These are phyloP conservation scores for Pteruthius melanotis DNA, from an alignment of 2,113 vertebrate genomes.

Conservation along the genomic window DNA sequence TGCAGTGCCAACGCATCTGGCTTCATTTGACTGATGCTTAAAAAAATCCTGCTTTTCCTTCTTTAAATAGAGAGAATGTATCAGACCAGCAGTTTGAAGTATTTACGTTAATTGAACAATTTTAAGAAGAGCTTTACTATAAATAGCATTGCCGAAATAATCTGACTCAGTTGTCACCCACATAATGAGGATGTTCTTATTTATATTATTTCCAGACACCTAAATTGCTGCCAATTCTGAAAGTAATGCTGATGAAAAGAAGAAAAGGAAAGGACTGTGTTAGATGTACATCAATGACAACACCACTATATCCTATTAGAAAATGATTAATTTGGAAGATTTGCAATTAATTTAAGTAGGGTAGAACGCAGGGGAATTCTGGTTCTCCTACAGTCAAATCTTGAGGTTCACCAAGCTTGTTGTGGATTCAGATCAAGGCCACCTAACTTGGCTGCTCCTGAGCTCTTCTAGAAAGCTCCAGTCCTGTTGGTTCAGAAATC, in stretches of 20 bases:
- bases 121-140: constrained; percentile 2
- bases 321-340: not conserved
- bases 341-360: not conserved
- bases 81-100: not conserved
- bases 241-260: not conserved
- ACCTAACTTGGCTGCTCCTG: not conserved
- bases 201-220: not conserved
- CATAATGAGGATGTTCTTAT: constrained; percentile 9
- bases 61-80: not conserved
- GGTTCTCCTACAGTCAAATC: not conserved
- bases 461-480: not conserved
- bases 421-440: not conserved
- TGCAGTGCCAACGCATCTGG: not conserved
- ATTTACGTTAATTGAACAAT: not conserved
- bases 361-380: not conserved
- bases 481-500: not conserved
- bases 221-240: not conserved
- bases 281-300: not conserved
- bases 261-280: not conserved
- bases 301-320: not conserved
- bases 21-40: not conserved
- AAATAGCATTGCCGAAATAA: constrained; percentile 24
- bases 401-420: not conserved
- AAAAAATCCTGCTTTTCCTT: not conserved
- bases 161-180: constrained; percentile 4